A percentile compares a stretch with the other conserved stretches of the same genome.
These are phyloP conservation scores for Lasiommata megera DNA, from an alignment of 2,888 invertebrate species.

Conservation along the genomic window DNA sequence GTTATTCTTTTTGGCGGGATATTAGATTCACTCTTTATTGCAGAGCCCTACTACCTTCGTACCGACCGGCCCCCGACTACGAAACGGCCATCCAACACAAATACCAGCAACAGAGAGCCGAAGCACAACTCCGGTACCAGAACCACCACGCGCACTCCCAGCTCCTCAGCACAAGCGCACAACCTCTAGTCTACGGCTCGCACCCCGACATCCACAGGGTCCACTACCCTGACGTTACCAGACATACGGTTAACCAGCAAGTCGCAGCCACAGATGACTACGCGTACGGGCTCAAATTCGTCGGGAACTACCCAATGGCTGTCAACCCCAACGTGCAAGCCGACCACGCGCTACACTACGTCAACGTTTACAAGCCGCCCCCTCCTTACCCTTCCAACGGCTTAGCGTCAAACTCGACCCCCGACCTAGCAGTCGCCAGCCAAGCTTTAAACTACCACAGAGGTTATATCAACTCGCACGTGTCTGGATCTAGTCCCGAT, in stretches of 20 bases:
- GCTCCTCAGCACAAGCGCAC: conserved; percentile 42
- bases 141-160: conserved; percentile 56
- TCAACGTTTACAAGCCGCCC: conserved; percentile 90
- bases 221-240: conserved; percentile 85
- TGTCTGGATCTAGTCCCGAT: conserved; percentile 89
- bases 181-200: conserved; percentile 83
- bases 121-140: conserved; percentile 65
- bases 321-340: conserved; percentile 65
- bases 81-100: conserved; percentile 95
- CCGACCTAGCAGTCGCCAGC: conserved; percentile 89
- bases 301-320: conserved; percentile 66
- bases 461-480: conserved; percentile 78
- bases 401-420: conserved; percentile 91
- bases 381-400: conserved; percentile 91
- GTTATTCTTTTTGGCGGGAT: too few relatives aligned
- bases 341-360: conserved; percentile 77
- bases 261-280: conserved; percentile 56
- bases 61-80: conserved; percentile 96
- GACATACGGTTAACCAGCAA: conserved; percentile 66
- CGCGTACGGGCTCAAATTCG: conserved; percentile 57
- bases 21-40: conserved; percentile 41
- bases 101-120: conserved; percentile 80
- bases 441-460: conserved; percentile 78
- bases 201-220: conserved; percentile 88
- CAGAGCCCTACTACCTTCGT: conserved; percentile 90